Percentiles rank a stretch among this genome's conserved stretches.
These are phyloP conservation scores for Drosophila nigromelanica DNA, from an alignment of 1,140 invertebrate species.

Conservation along the genomic window DNA sequence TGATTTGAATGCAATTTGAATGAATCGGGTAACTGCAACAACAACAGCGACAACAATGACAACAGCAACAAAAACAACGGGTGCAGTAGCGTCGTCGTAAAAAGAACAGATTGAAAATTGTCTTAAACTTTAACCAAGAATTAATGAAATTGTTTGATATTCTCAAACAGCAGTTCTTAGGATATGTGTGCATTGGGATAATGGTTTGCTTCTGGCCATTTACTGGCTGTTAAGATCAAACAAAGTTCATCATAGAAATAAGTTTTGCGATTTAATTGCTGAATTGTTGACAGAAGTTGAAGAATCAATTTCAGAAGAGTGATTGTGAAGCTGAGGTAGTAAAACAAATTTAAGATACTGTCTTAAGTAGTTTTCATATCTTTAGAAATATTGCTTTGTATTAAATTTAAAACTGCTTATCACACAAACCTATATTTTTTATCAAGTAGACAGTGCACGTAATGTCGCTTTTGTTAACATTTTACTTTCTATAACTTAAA, in stretches of 20 bases:
- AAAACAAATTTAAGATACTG: too few species aligned
- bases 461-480: not conserved
- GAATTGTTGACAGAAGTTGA: too few species aligned
- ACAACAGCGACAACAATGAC: constrained; percentile 55
- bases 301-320: too few species aligned
- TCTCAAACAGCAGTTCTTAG: constrained; percentile 22
- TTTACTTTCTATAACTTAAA: not conserved
- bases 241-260: not conserved
- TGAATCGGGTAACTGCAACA: constrained; percentile 54
- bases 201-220: not conserved
- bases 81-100: constrained; percentile 62
- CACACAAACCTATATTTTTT: not conserved
- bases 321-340: too few species aligned
- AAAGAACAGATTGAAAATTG: constrained; percentile 69
- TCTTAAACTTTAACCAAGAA: constrained; percentile 68
- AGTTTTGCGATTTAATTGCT: too few species aligned
- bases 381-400: too few species aligned
- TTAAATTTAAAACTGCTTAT: too few species aligned
- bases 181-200: constrained; percentile 6
- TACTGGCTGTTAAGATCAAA: not conserved
- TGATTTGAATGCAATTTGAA: constrained; percentile 82
- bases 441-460: not conserved
- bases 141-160: constrained; percentile 69
- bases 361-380: too few species aligned
- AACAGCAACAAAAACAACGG: constrained; percentile 58